A percentile compares a stretch with the other conserved stretches of the same genome.
phyloP scores from a whole-genome alignment of 2,797 vertebrate species.

The Antrozous pallidus region DNA sequence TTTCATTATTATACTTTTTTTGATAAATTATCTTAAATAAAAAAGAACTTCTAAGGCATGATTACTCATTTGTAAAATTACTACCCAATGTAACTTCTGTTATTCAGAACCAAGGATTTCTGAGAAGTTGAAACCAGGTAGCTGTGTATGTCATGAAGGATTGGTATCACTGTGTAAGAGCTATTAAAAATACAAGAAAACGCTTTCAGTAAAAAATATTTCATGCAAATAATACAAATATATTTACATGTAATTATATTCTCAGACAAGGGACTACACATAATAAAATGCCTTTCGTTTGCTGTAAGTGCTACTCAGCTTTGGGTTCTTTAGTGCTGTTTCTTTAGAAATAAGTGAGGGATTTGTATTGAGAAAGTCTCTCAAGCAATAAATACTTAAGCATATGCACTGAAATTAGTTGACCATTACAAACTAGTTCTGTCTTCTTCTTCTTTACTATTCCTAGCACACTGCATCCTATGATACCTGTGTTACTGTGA shows the following conservation, averaged over 20 bases:
- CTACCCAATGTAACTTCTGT: neutral
- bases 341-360: conserved; percentile 2
- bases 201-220: neutral
- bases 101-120: conserved; percentile 44
- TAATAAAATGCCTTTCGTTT: neutral
- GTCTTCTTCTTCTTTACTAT: neutral
- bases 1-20: neutral
- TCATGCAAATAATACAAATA: neutral
- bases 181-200: neutral
- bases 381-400: neutral
- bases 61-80: conserved; percentile 36
- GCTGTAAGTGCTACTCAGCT: neutral
- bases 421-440: neutral
- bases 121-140: neutral
- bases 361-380: neutral
- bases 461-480: neutral
- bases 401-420: neutral
- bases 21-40: neutral
- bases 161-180: neutral
- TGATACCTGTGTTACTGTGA: neutral
- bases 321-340: neutral
- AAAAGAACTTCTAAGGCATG: neutral
- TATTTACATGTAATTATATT: neutral
- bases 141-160: neutral
- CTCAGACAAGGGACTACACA: neutral